These are phyloP conservation scores for Bombus terrestris DNA, from an alignment of 1,140 invertebrate genomes.

Conservation along the genomic window DNA sequence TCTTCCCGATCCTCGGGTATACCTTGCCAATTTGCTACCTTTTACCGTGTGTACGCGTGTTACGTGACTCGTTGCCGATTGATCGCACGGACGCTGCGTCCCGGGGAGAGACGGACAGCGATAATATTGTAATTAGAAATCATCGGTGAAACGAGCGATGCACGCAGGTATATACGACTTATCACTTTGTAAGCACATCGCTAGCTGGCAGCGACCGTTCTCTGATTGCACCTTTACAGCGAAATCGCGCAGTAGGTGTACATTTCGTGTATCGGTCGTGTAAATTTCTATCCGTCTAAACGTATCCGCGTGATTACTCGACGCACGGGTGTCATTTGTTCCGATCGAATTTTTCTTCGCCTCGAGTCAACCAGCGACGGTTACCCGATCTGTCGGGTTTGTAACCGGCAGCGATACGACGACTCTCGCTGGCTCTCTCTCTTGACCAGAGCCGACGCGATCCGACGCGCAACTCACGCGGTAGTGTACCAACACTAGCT, in stretches of 20 bases:
- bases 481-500: not conserved
- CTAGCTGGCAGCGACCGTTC: no score
- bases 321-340: not conserved
- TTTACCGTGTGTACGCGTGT: slow-evolving; percentile 54
- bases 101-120: no score
- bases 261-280: not conserved
- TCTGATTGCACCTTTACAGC: not conserved
- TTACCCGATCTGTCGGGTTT: slow-evolving; percentile 1
- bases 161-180: slow-evolving; percentile 18
- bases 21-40: slow-evolving; percentile 34
- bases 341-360: not conserved
- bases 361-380: no score
- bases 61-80: slow-evolving; percentile 36
- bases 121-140: slow-evolving; percentile 45
- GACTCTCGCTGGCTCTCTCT: no score
- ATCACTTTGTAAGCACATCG: slow-evolving; percentile 32
- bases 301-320: not conserved
- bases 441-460: no score
- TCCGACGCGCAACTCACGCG: slow-evolving; percentile 2
- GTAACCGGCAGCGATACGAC: not conserved
- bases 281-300: slow-evolving; percentile 3
- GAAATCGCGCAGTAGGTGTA: no score
- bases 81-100: not conserved
- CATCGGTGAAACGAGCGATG: slow-evolving; percentile 23
- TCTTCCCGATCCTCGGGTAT: not conserved